Evolutionary conservation across 2,888 invertebrate species (phyloP).

Genomic region (Cosmopolites sordidus): DNA sequence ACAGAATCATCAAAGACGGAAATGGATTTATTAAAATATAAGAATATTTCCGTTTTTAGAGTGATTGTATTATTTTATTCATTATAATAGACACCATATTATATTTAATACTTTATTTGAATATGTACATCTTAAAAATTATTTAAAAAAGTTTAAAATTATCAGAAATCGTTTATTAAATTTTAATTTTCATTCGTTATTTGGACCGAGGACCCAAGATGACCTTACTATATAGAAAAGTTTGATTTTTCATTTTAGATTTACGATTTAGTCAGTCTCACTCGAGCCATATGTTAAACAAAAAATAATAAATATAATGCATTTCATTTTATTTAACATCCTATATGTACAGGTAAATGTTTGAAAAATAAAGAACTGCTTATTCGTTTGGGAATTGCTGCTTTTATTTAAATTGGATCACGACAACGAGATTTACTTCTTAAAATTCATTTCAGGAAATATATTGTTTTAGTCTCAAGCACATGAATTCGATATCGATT

Average conservation of each 20-base stretch:
- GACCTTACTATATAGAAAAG: background rate
- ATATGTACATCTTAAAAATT: conserved; percentile 18
- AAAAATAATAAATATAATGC: too few relatives aligned
- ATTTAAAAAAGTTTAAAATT: conserved; percentile 10
- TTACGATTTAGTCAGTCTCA: conserved; percentile 19
- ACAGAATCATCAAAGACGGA: conserved; percentile 4
- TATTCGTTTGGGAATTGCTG: too few relatives aligned
- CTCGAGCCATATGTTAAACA: conserved; percentile 1
- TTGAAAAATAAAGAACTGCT: too few relatives aligned
- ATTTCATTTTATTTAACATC: too few relatives aligned
- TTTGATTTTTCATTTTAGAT: conserved; percentile 11
- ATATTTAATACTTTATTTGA: conserved; percentile 14
- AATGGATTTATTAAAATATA: background rate
- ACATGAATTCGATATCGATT: too few relatives aligned
- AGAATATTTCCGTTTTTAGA: conserved; percentile 5
- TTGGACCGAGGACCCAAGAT: conserved; percentile 15
- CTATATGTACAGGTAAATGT: too few relatives aligned
- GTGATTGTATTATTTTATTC: conserved; percentile 1
- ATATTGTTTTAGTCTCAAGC: too few relatives aligned
- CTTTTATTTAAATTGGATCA: too few relatives aligned
- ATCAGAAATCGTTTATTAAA: conserved; percentile 8
- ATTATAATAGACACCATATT: conserved; percentile 22
- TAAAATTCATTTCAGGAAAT: too few relatives aligned
- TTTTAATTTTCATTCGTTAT: conserved; percentile 9
- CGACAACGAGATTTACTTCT: too few relatives aligned